phyloP scores from a whole-genome alignment of 1,140 invertebrate species.

The Drosophila mauritiana region DNA sequence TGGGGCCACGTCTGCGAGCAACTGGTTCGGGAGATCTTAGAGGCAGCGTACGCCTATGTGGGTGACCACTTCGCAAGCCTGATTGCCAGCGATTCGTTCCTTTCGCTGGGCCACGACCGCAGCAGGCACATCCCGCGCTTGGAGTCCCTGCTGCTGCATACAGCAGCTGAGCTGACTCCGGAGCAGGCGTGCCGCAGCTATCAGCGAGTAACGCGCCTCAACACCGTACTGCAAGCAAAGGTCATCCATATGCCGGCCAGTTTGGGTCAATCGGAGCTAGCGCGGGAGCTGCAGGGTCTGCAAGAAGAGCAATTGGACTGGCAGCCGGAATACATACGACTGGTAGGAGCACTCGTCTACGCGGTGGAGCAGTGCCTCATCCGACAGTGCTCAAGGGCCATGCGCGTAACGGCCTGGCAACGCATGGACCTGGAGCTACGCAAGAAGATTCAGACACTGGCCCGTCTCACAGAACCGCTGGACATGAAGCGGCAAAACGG shows the following conservation, averaged over 20 bases:
- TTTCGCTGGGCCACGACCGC: constrained; percentile 88
- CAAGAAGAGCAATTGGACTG: constrained; percentile 84
- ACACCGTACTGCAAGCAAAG: constrained; percentile 78
- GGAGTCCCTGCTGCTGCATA: constrained; percentile 88
- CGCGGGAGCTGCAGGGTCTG: constrained; percentile 73
- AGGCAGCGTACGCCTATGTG: constrained; percentile 88
- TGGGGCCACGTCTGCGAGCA: constrained; percentile 90
- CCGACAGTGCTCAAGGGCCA: constrained; percentile 87
- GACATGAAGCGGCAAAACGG: constrained; percentile 70
- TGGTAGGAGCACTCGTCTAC: constrained; percentile 84
- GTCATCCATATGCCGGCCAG: constrained; percentile 80
- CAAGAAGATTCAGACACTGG: constrained; percentile 87
- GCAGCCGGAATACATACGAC: constrained; percentile 80
- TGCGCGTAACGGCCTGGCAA: constrained; percentile 87
- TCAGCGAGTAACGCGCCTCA: constrained; percentile 83
- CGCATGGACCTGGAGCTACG: constrained; percentile 88
- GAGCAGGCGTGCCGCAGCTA: constrained; percentile 91
- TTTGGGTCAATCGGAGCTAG: constrained; percentile 65
- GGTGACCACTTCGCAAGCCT: constrained; percentile 88
- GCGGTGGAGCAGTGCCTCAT: constrained; percentile 88
- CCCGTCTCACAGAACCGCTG: constrained; percentile 85
- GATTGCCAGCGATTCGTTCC: constrained; percentile 88
- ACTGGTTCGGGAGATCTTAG: constrained; percentile 88
- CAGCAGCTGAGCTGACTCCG: constrained; percentile 87
- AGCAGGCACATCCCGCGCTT: constrained; percentile 89